These are phyloP conservation scores for Oscheius sp. DNA, from an alignment of 2,888 invertebrate genomes.

Conservation along the genomic window DNA sequence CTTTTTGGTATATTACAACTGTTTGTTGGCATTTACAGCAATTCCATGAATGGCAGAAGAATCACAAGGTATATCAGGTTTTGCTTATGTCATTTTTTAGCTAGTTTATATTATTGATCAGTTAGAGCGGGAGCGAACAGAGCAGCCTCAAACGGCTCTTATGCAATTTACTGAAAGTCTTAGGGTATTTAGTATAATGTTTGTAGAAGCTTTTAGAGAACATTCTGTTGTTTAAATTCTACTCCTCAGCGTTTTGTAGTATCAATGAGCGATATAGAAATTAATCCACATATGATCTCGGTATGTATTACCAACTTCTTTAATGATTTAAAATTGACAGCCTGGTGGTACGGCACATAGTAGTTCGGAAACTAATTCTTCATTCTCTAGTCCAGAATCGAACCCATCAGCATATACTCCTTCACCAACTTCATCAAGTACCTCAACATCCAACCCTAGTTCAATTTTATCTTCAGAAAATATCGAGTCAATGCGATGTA, in stretches of 20 bases:
- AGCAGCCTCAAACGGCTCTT: background rate
- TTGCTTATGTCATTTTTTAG: background rate
- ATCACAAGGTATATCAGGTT: background rate
- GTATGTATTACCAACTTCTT: background rate
- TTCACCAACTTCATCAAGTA: background rate
- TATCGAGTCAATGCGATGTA: background rate
- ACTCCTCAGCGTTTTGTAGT: background rate
- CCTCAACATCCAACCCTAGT: background rate
- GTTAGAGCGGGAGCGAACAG: background rate
- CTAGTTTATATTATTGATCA: constrained; percentile 3
- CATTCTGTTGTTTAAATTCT: background rate
- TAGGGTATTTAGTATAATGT: background rate
- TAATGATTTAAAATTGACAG: background rate
- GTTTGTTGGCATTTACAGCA: background rate
- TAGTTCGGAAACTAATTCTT: background rate
- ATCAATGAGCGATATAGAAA: background rate
- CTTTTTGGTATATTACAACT: background rate
- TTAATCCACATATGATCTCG: constrained; percentile 5
- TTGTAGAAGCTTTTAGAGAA: background rate
- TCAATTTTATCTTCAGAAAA: background rate
- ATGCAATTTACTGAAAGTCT: background rate
- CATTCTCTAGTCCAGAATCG: background rate
- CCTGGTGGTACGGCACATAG: background rate
- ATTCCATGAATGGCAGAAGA: background rate
- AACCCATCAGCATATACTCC: background rate